phyloP scores from a whole-genome alignment of 2,113 vertebrate genomes.

The Pelmatolapia mariae region DNA sequence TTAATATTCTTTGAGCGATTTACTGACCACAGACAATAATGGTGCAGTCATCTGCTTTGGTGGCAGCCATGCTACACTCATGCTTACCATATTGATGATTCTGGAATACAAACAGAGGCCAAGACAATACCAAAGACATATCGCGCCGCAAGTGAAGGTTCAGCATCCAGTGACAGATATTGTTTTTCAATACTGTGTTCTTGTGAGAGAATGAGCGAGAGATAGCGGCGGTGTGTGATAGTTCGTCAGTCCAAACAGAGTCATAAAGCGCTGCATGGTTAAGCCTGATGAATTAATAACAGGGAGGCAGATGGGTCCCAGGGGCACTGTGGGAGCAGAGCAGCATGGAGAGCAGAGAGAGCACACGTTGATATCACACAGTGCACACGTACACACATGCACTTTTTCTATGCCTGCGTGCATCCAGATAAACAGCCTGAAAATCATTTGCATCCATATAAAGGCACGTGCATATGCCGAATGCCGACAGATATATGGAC shows the following conservation, averaged over 20 bases:
- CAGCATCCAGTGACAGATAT: conserved; percentile 49
- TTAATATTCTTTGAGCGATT: conserved; percentile 1
- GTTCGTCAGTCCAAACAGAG: conserved; percentile 74
- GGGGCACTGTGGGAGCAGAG: conserved; percentile 69
- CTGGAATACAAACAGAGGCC: background rate
- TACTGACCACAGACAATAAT: background rate
- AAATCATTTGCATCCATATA: conserved; percentile 32
- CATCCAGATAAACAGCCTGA: conserved; percentile 15
- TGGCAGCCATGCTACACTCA: background rate
- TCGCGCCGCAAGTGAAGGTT: conserved; percentile 5
- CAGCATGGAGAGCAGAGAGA: conserved; percentile 54
- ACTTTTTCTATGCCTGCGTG: background rate
- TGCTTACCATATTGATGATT: background rate
- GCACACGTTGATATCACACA: conserved; percentile 16
- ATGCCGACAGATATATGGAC: background rate
- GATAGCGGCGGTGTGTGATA: conserved; percentile 62
- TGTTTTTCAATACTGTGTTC: conserved; percentile 41
- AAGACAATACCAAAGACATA: background rate
- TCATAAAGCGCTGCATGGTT: conserved; percentile 76
- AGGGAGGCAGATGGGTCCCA: conserved; percentile 77
- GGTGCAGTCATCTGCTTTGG: background rate
- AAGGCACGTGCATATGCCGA: background rate
- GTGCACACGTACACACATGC: conserved; percentile 3
- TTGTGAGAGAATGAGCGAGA: background rate
- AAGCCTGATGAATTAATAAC: conserved; percentile 80